Evolutionary conservation across 2,113 vertebrate genomes (phyloP).

Genomic region (Limanda limanda): DNA sequence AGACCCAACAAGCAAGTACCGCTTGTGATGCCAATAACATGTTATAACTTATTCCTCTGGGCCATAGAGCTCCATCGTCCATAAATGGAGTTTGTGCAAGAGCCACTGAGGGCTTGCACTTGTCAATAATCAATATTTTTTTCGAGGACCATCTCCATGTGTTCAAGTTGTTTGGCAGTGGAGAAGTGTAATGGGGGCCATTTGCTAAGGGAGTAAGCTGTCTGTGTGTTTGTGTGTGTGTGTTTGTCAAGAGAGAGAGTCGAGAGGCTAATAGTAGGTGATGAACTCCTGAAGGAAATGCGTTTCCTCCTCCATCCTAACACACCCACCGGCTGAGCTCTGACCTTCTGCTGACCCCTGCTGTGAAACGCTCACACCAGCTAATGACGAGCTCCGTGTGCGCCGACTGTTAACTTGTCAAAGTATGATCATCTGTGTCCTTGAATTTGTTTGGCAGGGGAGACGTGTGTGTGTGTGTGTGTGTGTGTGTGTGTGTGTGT

Average conservation of each 20-base stretch:
- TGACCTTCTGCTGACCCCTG: constrained; percentile 58
- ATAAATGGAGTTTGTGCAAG: background rate
- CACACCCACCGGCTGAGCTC: constrained; percentile 32
- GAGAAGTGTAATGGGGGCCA: constrained; percentile 1
- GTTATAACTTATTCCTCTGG: too few relatives aligned
- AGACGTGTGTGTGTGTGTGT: background rate
- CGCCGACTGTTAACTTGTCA: constrained; percentile 54
- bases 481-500: background rate
- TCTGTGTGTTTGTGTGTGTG: background rate
- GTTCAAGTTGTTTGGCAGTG: constrained; percentile 45
- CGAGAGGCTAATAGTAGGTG: constrained; percentile 41
- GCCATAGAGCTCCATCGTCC: too few relatives aligned
- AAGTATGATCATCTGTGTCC: constrained; percentile 47
- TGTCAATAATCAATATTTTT: constrained; percentile 80
- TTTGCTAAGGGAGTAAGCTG: constrained; percentile 10
- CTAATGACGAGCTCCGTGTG: background rate
- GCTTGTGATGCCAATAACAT: too few relatives aligned
- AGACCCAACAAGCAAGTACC: background rate
- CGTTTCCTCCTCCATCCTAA: constrained; percentile 1
- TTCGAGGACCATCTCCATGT: constrained; percentile 75
- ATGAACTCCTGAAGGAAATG: constrained; percentile 28
- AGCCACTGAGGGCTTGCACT: constrained; percentile 63
- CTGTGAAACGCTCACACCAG: constrained; percentile 26
- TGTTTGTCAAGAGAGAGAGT: constrained; percentile 21
- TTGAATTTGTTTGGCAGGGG: constrained; percentile 50